phyloP scores from a whole-genome alignment of 2,888 invertebrate species.

The Zygogramma bicolorata region DNA sequence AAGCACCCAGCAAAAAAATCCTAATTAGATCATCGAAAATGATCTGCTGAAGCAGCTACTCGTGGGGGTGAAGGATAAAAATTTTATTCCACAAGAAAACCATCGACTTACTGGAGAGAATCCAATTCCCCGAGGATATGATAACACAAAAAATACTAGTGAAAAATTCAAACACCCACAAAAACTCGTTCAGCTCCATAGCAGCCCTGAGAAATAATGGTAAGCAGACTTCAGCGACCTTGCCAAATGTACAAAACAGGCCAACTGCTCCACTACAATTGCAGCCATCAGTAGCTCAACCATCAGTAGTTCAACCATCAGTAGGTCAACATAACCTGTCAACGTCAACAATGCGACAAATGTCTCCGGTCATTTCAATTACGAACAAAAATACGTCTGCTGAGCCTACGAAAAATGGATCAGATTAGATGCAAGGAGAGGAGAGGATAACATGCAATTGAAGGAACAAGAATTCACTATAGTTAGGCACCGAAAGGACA shows the following conservation, averaged over 20 bases:
- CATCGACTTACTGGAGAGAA: neutral
- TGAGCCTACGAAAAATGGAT: too few relatives aligned
- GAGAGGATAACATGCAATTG: neutral
- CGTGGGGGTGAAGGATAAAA: too few relatives aligned
- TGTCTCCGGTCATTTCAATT: too few relatives aligned
- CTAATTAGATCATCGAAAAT: too few relatives aligned
- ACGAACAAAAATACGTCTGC: too few relatives aligned
- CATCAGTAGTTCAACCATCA: neutral
- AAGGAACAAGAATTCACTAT: neutral
- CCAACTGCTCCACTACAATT: neutral
- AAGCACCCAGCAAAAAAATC: too few relatives aligned
- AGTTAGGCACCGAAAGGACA: neutral
- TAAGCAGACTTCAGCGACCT: neutral
- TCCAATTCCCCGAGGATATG: neutral
- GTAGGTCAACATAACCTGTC: neutral
- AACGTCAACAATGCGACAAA: neutral
- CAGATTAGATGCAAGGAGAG: neutral
- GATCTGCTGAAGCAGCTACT: too few relatives aligned
- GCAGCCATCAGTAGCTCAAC: neutral
- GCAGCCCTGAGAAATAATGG: neutral
- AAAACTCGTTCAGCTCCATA: neutral
- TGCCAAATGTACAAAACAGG: neutral
- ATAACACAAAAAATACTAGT: neutral
- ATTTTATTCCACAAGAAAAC: too few relatives aligned
- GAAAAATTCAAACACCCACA: neutral